Evolutionary conservation across 1,140 invertebrate species (phyloP), one percentile per base, ranked within the genome.

Genomic region (Pantala flavescens): DNA sequence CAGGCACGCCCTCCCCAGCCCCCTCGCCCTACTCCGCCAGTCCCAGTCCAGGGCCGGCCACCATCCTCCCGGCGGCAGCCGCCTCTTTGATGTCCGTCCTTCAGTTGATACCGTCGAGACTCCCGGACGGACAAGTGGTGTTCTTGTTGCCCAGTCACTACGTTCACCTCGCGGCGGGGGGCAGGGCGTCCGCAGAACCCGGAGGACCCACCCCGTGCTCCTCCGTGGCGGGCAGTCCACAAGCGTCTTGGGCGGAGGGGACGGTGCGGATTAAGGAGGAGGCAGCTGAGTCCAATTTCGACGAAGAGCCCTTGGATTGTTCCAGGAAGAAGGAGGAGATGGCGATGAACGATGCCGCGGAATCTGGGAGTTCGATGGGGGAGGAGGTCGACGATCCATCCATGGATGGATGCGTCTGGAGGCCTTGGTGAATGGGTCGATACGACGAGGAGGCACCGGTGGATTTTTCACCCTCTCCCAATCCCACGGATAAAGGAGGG

Each of bases 61-160:
- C 12, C 21, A 7, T 12, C 72, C 24, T 16, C 24, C n/a, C 72
- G 19, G 72, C 72, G 16, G 49, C 49, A 16, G 49, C 49, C 49
- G 49, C 21, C 55, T 43, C 70, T n/a, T n/a, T 24, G 24, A 71
- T 75, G 14, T 77, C 70, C 12, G 81, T 84, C 0, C 81, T 84
- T 0, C 83, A 86, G 78, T 84, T 86, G 14, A 86, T 86, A 76
- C 85, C 85, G 0, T 85, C 85, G 0, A 79, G 85, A 49, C 77
- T 87, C 36, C 85, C 86, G 0, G 85, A 87, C 75, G 85, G 86
- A 0, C 85, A 87, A 75, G 85, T 87, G 1, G 85, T 87, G 1
- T 87, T 87, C 77, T 78, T 86, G 0, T 78, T 86, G 36, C 86
- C 86, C 72, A 86, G 85, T 78, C 84, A 86, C 75, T 86, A 86